Evolutionary conservation across 2,797 vertebrate genomes (phyloP).

Genomic region (Pipistrellus nathusii): DNA sequence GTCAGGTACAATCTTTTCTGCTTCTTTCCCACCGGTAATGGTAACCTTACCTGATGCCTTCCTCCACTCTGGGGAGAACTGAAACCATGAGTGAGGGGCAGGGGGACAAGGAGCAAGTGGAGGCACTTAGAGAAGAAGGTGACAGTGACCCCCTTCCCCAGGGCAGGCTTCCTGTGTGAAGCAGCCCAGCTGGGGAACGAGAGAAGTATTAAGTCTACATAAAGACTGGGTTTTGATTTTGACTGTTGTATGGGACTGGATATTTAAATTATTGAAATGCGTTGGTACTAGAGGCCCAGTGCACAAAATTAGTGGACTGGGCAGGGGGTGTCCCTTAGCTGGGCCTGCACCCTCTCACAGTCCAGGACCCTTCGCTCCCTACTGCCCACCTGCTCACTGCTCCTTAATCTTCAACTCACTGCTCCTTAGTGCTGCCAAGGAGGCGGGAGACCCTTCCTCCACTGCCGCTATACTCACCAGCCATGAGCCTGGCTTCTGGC

Average conservation of each 20-base stretch:
- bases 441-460: no score
- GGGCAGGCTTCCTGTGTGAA: not conserved
- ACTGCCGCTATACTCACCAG: no score
- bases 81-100: not conserved
- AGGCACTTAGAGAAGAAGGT: not conserved
- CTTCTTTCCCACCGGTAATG: not conserved
- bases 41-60: not conserved
- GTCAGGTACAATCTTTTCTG: not conserved
- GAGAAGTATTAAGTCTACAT: not conserved
- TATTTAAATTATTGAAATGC: slow-evolving; percentile 23
- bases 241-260: not conserved
- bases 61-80: not conserved
- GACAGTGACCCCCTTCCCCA: not conserved
- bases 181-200: not conserved
- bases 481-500: no score
- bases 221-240: not conserved
- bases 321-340: no score
- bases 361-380: no score
- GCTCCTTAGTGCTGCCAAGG: no score
- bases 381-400: no score
- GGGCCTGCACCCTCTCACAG: no score
- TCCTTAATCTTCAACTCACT: no score
- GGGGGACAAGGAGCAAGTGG: not conserved
- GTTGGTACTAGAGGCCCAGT: not conserved
- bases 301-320: no score